Evolutionary conservation across 2,113 vertebrate genomes (phyloP), one percentile per base, ranked within the genome.

Genomic region (Protomyctophum bolini): DNA sequence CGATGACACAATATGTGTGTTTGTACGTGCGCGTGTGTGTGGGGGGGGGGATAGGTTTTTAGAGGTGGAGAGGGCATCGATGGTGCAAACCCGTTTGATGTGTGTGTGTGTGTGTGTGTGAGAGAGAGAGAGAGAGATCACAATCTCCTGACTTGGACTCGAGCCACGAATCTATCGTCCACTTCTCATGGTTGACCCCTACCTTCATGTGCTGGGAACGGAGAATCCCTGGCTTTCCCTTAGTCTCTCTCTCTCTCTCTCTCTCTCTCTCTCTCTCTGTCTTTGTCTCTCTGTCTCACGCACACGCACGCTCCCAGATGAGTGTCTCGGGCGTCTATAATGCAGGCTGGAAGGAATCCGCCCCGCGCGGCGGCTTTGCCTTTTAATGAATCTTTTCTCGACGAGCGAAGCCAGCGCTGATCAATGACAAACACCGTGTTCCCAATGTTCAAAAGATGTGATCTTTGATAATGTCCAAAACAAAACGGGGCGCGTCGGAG

Each of bases 101-200:
- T 41, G 52, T 77, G 73, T 52, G n/a, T n/a, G n/a, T n/a, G n/a
- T n/a, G n/a, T n/a, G n/a, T n/a, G n/a, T n/a, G n/a, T n/a, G n/a
- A 79, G 62, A 70, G 63, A 41, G 33, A 41, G 33, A 41, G 33
- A 41, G 33, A 41, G 21, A 77, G 81, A 73, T 63, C 78, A 46
- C 85, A 75, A 87, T 89, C 81, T 84, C 80, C 68, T 70, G 70
- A 76, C 68, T 89, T 90, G 83, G 85, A 85, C 6, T 11, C 46
- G 49, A 83, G 81, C 77, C 87, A 89, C 33, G 10, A 15, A 74
- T 68, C 68, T 70, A 63, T 79, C 60, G 21, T 73, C 68, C 67
- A 71, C 72, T 75, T 73, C 66, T 86, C 64, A 48, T 64, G 66
- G 78, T 77, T 75, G 70, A 81, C 66, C 70, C 70, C 2, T 57